Evolutionary conservation across 2,888 invertebrate species (phyloP), one percentile per base, ranked within the genome.

Genomic region (Diarsia rubi): DNA sequence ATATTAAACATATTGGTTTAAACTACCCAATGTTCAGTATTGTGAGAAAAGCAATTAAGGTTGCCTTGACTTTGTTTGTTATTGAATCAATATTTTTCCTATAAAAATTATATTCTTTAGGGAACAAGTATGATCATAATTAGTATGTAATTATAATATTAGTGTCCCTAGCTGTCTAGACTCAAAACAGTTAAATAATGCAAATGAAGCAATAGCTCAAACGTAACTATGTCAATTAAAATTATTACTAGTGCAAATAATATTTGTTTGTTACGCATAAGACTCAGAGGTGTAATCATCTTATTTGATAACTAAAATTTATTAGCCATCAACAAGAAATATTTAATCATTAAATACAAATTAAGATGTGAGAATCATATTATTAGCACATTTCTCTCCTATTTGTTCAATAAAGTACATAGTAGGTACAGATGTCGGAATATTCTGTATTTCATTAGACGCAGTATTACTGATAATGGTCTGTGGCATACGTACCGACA

Each of bases 31-130:
- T 37, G 8, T 37, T 60, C 14, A 67, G 45, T n/a, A 54, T 64
- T 37, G 60, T 44, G 37, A 42, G 42, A 57, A 65, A 67, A 67
- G 66, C 62, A 69, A 79, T 67, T 31, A 5, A 11, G 60, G 75
- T 75, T 52, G 44, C 75, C 66, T 63, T 63, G 66, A 45, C 69
- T 57, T 3, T 11, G 6, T 52, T 69, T 47, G 79, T 80, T n/a
- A n/a, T n/a, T 79, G 4, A 73, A 68, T 79, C 63, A 79, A 79
- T 74, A 74, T 2, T 45, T 60, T 44, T 9, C 8, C 8, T 42
- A n/a, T n/a, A n/a, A n/a, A 44, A 0, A 3, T 47, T 6, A 37
- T 16, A 44, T 9, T 16, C 59, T 57, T 47, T 45, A 24, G 45
- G 45, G 54, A 37, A 19, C 5, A 42, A 42, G 5, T 44, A 24